Conservation (phyloP, 2,113 vertebrate genomes). For the Cariama cristata region DNA sequence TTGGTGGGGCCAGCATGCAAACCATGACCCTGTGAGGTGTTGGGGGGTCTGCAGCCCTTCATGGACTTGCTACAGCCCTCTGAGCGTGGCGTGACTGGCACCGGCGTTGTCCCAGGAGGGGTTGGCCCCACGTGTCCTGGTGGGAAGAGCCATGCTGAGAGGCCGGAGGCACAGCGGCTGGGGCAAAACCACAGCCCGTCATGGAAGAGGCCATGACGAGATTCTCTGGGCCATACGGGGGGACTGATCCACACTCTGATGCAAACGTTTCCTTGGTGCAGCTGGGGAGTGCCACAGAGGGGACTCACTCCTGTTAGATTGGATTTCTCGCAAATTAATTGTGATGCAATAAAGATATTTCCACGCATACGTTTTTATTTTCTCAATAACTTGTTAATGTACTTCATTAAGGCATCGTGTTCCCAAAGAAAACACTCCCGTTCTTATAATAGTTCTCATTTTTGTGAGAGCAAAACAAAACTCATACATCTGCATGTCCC, state of each 20-base stretch:
- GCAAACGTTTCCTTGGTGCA: no score
- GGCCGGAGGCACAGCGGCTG: accelerated
- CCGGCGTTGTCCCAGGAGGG: accelerated
- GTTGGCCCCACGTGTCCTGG: accelerated
- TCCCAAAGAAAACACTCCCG: neutral
- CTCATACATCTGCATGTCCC: neutral
- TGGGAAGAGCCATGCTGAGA: neutral
- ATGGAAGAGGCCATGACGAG: accelerated
- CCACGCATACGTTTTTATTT: neutral
- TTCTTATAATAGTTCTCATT: neutral
- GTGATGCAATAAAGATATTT: neutral
- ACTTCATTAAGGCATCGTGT: neutral
- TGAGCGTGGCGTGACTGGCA: neutral
- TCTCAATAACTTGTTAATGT: neutral
- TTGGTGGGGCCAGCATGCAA: neutral
- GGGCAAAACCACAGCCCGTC: accelerated
- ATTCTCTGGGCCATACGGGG: accelerated
- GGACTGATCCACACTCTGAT: accelerated
- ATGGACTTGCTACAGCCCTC: neutral
- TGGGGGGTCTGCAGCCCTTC: neutral
- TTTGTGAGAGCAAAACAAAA: neutral
- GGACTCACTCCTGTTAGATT: neutral
- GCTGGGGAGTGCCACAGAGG: neutral
- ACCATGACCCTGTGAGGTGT: accelerated
- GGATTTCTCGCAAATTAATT: neutral